Evolutionary conservation across 2,113 vertebrate species (phyloP), one percentile per base, ranked within the genome.

Genomic region (Nicator chloris): DNA sequence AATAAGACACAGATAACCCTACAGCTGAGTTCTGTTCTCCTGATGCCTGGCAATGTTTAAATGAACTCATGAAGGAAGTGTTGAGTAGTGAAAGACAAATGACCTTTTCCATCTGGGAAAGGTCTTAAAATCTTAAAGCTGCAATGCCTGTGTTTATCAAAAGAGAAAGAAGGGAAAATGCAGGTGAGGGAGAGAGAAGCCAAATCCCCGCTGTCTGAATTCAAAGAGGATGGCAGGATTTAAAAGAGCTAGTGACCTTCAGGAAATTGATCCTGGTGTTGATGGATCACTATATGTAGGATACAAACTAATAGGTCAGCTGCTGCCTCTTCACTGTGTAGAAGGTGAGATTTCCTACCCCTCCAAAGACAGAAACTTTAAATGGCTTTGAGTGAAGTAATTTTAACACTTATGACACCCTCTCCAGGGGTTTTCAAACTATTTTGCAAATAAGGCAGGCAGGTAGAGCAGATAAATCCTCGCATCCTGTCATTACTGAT

Each of bases 21-120:
- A 93, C 96, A 97, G 96, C 94, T 90, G 92, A 97, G 94, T 88
- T 78, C 90, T 96, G 95, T 96, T 96, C 95, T 93, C 95, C 96
- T 96, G 92, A 92, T 97, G 96, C 93, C 96, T 97, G 96, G 95
- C 96, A 95, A 81, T 73, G 96, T 95, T 97, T 96, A 96, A 97
- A 97, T 97, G 97, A 97, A 97, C 93, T 96, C 95, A 97, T 84
- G 95, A 95, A 97, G 91, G 90, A 96, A 97, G 96, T 96, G 97
- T 96, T 97, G 96, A 97, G 89, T 95, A 96, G 97, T 7, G 83
- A 97, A 96, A 98, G 97, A 97, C 97, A 93, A 97, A 96, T 97
- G 96, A 97, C 96, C 96, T 97, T 97, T 97, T 91, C 96, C 97
- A 93, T 96, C 94, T 97, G 97, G 96, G 95, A 97, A 97, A 97